These are phyloP conservation scores for Triplophysa dalaica DNA, from an alignment of 2,113 vertebrate genomes.

Conservation along the genomic window DNA sequence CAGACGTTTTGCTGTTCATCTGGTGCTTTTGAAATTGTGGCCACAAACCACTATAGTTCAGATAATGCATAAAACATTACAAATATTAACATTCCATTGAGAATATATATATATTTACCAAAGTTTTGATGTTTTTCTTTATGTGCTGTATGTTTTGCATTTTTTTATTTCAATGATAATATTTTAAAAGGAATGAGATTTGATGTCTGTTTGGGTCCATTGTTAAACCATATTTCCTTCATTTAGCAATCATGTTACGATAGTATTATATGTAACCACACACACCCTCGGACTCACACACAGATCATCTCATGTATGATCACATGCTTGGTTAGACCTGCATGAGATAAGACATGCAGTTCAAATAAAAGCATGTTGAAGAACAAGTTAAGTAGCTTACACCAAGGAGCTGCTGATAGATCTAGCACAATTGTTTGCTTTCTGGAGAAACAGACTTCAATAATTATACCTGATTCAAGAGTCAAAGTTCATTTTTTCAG, in stretches of 20 bases:
- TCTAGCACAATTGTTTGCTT: neutral
- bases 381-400: neutral
- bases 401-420: neutral
- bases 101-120: too few species aligned
- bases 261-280: slow-evolving; percentile 24
- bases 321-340: slow-evolving; percentile 5
- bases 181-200: neutral
- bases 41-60: slow-evolving; percentile 15
- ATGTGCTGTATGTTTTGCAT: neutral
- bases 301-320: slow-evolving; percentile 23
- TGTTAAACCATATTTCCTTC: neutral
- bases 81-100: neutral
- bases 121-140: neutral
- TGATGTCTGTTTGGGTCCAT: neutral
- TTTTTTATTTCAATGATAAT: neutral
- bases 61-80: neutral
- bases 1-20: neutral
- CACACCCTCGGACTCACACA: neutral
- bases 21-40: neutral
- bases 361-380: slow-evolving; percentile 5
- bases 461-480: neutral
- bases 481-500: slow-evolving; percentile 8
- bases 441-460: neutral
- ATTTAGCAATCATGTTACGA: neutral
- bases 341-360: slow-evolving; percentile 4